These are phyloP conservation scores for Plutella xylostella DNA, from an alignment of 2,888 invertebrate genomes.

Conservation along the genomic window DNA sequence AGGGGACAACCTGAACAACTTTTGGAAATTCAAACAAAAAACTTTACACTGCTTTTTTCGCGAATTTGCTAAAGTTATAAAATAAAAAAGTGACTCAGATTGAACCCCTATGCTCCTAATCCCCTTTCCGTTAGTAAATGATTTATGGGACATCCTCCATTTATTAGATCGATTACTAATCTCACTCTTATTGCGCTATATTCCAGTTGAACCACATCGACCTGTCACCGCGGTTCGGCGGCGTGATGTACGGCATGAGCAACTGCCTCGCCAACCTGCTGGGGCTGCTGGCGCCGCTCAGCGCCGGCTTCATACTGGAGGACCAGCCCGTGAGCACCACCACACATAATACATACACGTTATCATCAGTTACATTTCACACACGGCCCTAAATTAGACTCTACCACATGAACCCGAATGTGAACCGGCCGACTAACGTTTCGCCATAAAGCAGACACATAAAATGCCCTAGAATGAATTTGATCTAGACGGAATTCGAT, in stretches of 20 bases:
- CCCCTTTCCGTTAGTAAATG: no score
- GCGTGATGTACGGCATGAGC: conserved; percentile 78
- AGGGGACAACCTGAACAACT: no score
- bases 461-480: not conserved
- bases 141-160: no score
- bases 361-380: no score
- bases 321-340: conserved; percentile 36
- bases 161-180: no score
- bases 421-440: not conserved
- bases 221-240: conserved; percentile 78
- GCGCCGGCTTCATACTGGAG: conserved; percentile 70
- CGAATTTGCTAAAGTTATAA: no score
- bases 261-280: conserved; percentile 76
- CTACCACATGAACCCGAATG: not conserved
- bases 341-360: not conserved
- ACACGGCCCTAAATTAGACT: no score
- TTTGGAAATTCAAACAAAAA: no score
- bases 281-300: conserved; percentile 74
- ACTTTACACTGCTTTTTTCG: no score
- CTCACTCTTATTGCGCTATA: no score
- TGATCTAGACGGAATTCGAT: not conserved
- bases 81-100: no score
- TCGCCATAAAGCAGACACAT: not conserved
- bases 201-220: conserved; percentile 76
- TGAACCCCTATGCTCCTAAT: no score